Base-by-base conservation (phyloP, 2,797 vertebrate species). In the Brotula barbata region DNA sequence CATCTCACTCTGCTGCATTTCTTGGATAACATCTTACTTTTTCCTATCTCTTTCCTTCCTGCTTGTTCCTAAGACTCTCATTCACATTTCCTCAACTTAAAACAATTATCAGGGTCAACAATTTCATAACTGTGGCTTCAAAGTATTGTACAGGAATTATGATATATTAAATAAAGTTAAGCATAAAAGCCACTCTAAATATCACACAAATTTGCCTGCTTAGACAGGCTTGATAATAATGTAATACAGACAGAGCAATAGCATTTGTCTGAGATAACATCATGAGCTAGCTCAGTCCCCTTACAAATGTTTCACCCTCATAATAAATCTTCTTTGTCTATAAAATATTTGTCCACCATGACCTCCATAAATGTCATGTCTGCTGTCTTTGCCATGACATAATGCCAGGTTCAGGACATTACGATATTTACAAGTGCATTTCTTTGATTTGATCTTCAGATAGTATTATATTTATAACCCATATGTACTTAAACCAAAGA, bases 301-400 rank as follows among this genome's bases (percentile, higher is more conserved):
- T 21, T 39, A 58, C 12, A 75, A 68, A 78, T 58, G 53, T 33
- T 52, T 71, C 48, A 33, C 64, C 25, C 56, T 71, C 58, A 48
- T 17, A n/a, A 28, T 17, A 60, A 63, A 71, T 60, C 17, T 58
- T 7, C 51, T 28, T 73, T 77, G 63, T 68, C 58, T 36, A 57
- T 78, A 64, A 71, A 65, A 67, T 47, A 58, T 55, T 15, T 10
- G 41, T 34, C 25, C 39, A 61, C 40, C 19, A 4, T 66, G 68
- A 60, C 65, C 70, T 68, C 58, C 7, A 20, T 31, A 81, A 80
- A 75, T 71, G 68, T 69, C 68, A 71, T 1, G 19, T 17, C 50
- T 58, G 28, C 47, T 44, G 33, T 60, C 14, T 41, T 60, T 16
- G 40, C 14, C 16, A 12, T 28, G 25, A 17, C 31, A 52, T 40